These are phyloP conservation scores for Ailuropoda melanoleuca DNA, from an alignment of 2,113 vertebrate genomes.

Conservation along the genomic window DNA sequence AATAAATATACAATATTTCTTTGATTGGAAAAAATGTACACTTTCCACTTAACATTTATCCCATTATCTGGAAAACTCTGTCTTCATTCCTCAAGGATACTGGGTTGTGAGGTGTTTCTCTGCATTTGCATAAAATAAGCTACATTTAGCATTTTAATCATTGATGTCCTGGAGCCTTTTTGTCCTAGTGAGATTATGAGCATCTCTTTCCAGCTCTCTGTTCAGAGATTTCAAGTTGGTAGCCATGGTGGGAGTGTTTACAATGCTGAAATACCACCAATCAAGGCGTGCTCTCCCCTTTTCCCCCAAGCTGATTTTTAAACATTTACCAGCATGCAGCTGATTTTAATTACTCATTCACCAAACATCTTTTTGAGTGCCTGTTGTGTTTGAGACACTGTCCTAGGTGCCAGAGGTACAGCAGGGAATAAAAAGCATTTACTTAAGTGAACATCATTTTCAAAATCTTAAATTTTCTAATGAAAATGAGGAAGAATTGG, in stretches of 20 bases:
- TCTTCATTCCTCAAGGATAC: background rate
- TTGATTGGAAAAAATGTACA: background rate
- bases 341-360: slow-evolving; percentile 23
- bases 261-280: background rate
- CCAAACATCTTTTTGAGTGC: background rate
- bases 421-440: background rate
- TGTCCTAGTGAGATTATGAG: background rate
- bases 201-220: background rate
- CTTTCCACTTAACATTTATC: background rate
- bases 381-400: background rate
- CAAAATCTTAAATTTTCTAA: background rate
- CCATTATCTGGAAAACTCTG: background rate
- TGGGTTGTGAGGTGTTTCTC: background rate
- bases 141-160: background rate
- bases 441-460: background rate
- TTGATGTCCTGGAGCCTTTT: background rate
- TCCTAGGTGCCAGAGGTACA: background rate
- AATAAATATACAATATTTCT: background rate
- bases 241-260: background rate
- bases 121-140: background rate
- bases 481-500: background rate
- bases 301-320: background rate
- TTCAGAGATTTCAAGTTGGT: background rate
- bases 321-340: background rate
- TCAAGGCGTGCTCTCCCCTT: background rate